Conservation (phyloP, 2,113 vertebrate genomes). For the Solea solea region DNA sequence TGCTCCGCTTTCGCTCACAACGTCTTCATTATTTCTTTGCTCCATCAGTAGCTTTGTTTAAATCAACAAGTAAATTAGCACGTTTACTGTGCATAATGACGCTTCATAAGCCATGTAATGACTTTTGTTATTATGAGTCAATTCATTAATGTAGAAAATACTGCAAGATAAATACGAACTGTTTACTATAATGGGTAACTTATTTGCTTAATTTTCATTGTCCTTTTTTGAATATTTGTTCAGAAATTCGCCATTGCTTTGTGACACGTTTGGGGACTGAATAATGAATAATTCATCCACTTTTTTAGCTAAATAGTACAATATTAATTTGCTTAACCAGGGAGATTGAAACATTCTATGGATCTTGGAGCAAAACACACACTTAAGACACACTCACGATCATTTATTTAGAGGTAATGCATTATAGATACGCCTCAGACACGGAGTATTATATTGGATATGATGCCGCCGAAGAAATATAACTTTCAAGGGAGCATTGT, state of each 20-base stretch:
- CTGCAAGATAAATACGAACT: no score
- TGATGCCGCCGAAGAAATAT: background rate
- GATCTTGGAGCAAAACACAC: background rate
- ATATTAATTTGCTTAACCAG: background rate
- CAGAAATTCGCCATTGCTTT: background rate
- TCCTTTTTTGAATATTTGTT: background rate
- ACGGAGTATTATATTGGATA: background rate
- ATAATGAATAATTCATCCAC: background rate
- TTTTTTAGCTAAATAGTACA: background rate
- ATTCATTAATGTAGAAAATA: no score
- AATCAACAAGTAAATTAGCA: conserved; percentile 28
- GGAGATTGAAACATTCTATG: background rate
- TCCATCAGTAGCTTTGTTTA: conserved; percentile 11
- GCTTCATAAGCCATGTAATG: no score
- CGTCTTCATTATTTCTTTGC: conserved; percentile 35
- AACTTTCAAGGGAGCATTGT: background rate
- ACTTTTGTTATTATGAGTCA: no score
- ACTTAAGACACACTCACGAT: background rate
- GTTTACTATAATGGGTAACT: conserved; percentile 10
- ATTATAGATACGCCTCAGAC: background rate
- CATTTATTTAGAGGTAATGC: background rate
- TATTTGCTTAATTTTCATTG: background rate
- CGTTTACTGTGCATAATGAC: background rate
- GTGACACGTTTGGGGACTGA: background rate
- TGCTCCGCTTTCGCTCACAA: conserved; percentile 5